Evolutionary conservation across 2,797 vertebrate species (phyloP).

Genomic region (Tragopan temminckii): DNA sequence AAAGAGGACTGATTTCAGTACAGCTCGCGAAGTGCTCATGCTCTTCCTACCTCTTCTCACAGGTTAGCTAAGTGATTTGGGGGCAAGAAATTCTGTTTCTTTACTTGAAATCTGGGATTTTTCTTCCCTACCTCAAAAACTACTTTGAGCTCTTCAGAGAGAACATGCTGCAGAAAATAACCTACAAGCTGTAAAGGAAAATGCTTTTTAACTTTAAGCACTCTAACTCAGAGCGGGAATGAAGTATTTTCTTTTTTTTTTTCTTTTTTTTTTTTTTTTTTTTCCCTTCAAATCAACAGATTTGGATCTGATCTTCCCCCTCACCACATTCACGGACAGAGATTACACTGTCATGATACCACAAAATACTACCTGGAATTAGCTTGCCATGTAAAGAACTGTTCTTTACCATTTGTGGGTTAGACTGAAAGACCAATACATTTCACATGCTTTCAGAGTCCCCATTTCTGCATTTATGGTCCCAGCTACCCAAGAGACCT

Average conservation of each 20-base stretch:
- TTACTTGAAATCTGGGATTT: background rate
- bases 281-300: background rate
- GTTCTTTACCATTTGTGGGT: background rate
- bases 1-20: background rate
- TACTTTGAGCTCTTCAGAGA: background rate
- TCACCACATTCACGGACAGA: background rate
- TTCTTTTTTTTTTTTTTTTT: background rate
- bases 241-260: background rate
- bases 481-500: background rate
- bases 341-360: background rate
- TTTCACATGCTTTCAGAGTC: background rate
- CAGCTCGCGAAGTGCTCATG: background rate
- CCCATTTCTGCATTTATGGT: background rate
- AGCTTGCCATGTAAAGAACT: background rate
- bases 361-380: background rate
- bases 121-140: background rate
- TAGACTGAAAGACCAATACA: background rate
- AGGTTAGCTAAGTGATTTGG: background rate
- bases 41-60: background rate
- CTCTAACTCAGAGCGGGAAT: background rate
- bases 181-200: background rate
- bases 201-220: background rate
- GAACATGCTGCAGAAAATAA: slow-evolving; percentile 33
- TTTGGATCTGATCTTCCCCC: background rate
- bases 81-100: background rate